Percentiles rank a stretch among this genome's conserved stretches.
phyloP scores from a whole-genome alignment of 2,888 invertebrate species.

The Oxycera nigricornis region DNA sequence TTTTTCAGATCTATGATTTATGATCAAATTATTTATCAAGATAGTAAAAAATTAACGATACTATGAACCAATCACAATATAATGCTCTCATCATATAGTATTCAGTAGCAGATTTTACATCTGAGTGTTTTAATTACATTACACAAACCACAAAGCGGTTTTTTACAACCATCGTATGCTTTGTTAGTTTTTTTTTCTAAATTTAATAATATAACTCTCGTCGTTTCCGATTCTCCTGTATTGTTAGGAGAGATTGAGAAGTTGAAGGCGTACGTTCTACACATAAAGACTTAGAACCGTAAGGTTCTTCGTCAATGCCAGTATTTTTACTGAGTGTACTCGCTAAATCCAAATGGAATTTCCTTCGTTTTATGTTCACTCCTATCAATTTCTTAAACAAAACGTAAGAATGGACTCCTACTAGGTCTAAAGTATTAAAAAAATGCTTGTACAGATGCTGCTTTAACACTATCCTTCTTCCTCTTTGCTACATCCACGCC shows the following conservation, averaged over 20 bases:
- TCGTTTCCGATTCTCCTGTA: neutral
- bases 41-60: too few species aligned
- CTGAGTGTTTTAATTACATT: neutral
- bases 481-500: neutral
- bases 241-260: neutral
- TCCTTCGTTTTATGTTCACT: neutral
- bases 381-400: neutral
- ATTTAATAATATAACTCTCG: neutral
- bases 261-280: neutral
- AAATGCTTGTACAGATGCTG: too few species aligned
- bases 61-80: too few species aligned
- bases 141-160: neutral
- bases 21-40: too few species aligned
- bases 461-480: neutral
- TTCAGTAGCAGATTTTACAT: neutral
- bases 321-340: neutral
- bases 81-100: too few species aligned
- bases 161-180: neutral
- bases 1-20: too few species aligned
- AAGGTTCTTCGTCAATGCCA: neutral
- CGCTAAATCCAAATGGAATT: neutral
- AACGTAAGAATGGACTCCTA: neutral
- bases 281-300: neutral
- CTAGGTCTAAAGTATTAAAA: neutral
- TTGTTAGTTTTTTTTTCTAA: neutral